Percentiles rank a stretch among this genome's conserved stretches.
phyloP scores from a whole-genome alignment of 2,113 vertebrate genomes.

The Poeciliopsis retropinna region DNA sequence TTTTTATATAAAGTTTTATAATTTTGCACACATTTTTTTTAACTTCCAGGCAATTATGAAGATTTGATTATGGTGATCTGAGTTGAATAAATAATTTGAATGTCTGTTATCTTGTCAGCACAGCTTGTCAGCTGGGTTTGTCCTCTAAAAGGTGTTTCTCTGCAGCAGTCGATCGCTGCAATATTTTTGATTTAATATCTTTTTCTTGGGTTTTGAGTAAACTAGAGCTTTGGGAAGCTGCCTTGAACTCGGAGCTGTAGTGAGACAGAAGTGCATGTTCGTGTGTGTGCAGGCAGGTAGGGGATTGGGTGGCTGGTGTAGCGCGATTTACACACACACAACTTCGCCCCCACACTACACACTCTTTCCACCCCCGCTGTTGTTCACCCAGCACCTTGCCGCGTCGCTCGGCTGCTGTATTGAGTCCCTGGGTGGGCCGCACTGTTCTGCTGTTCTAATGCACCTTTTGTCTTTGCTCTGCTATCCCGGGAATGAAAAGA shows the following conservation, averaged over 20 bases:
- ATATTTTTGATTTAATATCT: background rate
- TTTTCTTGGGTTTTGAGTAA: background rate
- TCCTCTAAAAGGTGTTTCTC: background rate
- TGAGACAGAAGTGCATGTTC: background rate
- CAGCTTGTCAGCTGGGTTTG: background rate
- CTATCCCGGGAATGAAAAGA: slow-evolving; percentile 47
- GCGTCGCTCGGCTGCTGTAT: slow-evolving; percentile 36
- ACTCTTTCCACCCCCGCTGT: background rate
- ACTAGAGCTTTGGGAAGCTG: background rate
- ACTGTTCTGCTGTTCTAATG: slow-evolving; percentile 50
- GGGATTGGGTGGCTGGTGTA: slow-evolving; percentile 27
- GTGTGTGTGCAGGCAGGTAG: slow-evolving; percentile 26
- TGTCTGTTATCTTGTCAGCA: background rate
- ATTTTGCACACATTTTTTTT: background rate
- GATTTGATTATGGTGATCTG: background rate
- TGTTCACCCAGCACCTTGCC: slow-evolving; percentile 30
- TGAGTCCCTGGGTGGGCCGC: slow-evolving; percentile 59
- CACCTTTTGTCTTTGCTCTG: slow-evolving; percentile 69
- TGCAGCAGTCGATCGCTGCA: background rate
- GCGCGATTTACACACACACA: slow-evolving; percentile 28
- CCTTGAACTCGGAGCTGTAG: background rate
- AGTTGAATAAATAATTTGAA: background rate
- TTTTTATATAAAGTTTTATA: background rate
- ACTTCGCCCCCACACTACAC: slow-evolving; percentile 1
- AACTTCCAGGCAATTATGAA: background rate